A percentile compares a stretch with the other conserved stretches of the same genome.
Evolutionary conservation across 2,888 invertebrate species (phyloP).

Genomic region (Hypolimnas misippus): DNA sequence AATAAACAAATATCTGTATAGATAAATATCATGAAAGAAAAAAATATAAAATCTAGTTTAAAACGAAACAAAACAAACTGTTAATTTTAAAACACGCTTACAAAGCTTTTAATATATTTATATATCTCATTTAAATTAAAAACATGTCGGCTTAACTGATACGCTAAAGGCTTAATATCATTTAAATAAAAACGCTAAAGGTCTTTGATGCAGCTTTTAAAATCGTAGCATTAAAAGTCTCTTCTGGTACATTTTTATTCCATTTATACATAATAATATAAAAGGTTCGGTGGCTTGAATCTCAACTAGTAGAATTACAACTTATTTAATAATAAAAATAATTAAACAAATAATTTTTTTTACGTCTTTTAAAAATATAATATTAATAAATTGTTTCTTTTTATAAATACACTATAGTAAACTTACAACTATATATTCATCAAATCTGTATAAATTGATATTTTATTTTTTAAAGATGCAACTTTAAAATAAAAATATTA

Average conservation of each 20-base stretch:
- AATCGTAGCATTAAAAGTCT: constrained; percentile 12
- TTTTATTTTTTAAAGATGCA: too few species aligned
- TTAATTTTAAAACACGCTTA: background rate
- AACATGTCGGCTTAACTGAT: constrained; percentile 10
- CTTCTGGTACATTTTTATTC: constrained; percentile 32
- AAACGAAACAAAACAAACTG: background rate
- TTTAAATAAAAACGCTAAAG: constrained; percentile 4
- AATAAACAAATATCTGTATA: background rate
- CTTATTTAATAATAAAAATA: constrained; percentile 13
- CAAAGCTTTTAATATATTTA: constrained; percentile 1
- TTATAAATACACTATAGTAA: too few species aligned
- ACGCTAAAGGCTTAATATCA: constrained; percentile 2
- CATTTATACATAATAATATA: constrained; percentile 37
- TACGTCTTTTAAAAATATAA: background rate
- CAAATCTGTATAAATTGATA: too few species aligned
- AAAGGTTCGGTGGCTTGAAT: constrained; percentile 61
- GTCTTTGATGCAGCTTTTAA: constrained; percentile 10
- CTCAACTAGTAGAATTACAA: constrained; percentile 13
- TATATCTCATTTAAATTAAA: constrained; percentile 7
- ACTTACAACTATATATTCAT: too few species aligned
- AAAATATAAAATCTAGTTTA: background rate
- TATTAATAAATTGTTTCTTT: too few species aligned
- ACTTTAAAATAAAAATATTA: too few species aligned
- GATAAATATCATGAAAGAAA: background rate
- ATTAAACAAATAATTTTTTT: background rate